These are phyloP conservation scores for Sebastes vulpes DNA, from an alignment of 2,797 vertebrate species.

Conservation along the genomic window DNA sequence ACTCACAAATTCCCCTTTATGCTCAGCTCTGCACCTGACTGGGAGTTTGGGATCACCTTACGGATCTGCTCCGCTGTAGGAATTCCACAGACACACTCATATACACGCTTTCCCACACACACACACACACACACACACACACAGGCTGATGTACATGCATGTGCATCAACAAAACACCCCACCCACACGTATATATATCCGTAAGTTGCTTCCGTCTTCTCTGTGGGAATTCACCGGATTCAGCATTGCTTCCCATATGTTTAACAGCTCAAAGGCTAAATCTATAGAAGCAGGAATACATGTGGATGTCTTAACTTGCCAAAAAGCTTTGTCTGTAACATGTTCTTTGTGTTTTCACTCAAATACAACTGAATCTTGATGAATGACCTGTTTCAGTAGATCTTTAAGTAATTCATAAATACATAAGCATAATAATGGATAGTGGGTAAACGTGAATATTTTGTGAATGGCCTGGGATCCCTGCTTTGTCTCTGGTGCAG, in stretches of 20 bases:
- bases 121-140: slow-evolving; percentile 5
- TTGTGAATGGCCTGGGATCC: slow-evolving; percentile 43
- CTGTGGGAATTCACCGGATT: slow-evolving; percentile 68
- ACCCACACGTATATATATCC: slow-evolving; percentile 60
- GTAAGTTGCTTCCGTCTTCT: slow-evolving; percentile 61
- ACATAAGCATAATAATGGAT: neutral
- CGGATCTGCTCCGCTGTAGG: slow-evolving; percentile 64
- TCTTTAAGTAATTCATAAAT: neutral
- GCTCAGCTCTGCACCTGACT: slow-evolving; percentile 83
- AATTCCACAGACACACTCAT: slow-evolving; percentile 66
- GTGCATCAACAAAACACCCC: slow-evolving; percentile 63
- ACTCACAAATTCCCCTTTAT: slow-evolving; percentile 82
- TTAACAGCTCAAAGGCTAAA: slow-evolving; percentile 51
- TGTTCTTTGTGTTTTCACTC: slow-evolving; percentile 12
- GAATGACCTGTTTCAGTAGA: neutral
- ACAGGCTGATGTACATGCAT: slow-evolving; percentile 38
- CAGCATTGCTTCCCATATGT: slow-evolving; percentile 60
- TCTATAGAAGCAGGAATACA: slow-evolving; percentile 10
- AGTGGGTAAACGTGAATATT: slow-evolving; percentile 23
- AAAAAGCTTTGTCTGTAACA: slow-evolving; percentile 4
- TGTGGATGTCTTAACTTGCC: slow-evolving; percentile 9
- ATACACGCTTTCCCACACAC: slow-evolving; percentile 29
- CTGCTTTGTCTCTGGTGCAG: slow-evolving; percentile 24
- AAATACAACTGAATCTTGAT: slow-evolving; percentile 2
- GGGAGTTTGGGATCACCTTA: slow-evolving; percentile 82